These are phyloP conservation scores for Troides helena DNA, from an alignment of 2,888 invertebrate species.

Conservation along the genomic window DNA sequence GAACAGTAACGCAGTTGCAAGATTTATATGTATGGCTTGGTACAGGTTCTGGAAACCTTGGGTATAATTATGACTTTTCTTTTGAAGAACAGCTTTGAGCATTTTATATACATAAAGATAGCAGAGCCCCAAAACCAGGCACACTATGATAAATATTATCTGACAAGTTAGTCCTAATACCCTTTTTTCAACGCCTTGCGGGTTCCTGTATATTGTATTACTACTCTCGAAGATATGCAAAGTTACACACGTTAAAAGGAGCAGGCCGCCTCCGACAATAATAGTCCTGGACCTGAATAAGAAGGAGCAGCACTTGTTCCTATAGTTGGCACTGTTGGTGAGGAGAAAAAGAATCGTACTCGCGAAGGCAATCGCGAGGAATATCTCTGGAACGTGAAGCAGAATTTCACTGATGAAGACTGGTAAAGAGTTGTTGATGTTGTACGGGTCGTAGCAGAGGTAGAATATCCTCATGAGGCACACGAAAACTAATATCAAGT, in stretches of 20 bases:
- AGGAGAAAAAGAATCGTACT: conserved; percentile 92
- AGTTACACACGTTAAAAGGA: conserved; percentile 89
- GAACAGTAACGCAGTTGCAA: conserved; percentile 92
- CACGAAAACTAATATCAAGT: conserved; percentile 89
- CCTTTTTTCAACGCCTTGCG: conserved; percentile 75
- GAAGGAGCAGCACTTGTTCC: conserved; percentile 84
- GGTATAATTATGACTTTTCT: conserved; percentile 88
- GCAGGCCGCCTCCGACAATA: conserved; percentile 87
- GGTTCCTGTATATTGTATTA: conserved; percentile 70
- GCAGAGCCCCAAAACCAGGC: conserved; percentile 89
- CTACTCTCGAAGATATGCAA: conserved; percentile 88
- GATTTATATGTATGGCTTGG: conserved; percentile 93
- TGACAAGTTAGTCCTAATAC: conserved; percentile 89
- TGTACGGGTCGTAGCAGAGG: conserved; percentile 95
- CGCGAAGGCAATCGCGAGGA: conserved; percentile 93
- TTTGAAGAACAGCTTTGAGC: conserved; percentile 85
- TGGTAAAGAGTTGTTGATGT: conserved; percentile 89
- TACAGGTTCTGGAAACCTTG: conserved; percentile 90
- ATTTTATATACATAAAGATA: conserved; percentile 92
- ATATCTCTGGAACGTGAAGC: conserved; percentile 91
- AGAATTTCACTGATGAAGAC: conserved; percentile 89
- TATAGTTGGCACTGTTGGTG: conserved; percentile 88
- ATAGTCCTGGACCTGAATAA: conserved; percentile 89
- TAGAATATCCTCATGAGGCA: conserved; percentile 92
- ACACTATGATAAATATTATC: conserved; percentile 91